These are phyloP conservation scores for Vireo altiloquus DNA, from an alignment of 2,113 vertebrate species.

Conservation along the genomic window DNA sequence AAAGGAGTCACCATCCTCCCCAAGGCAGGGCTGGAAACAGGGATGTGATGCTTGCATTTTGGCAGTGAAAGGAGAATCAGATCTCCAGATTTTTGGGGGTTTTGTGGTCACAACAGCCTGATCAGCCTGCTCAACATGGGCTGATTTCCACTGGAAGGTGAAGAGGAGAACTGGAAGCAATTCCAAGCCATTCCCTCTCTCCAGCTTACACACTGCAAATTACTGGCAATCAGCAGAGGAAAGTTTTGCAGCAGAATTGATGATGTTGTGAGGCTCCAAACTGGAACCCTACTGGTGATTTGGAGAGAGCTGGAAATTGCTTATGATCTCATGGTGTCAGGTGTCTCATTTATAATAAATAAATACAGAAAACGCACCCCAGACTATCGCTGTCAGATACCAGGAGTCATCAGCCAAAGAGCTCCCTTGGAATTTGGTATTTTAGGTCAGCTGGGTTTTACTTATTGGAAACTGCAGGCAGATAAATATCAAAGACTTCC, in stretches of 20 bases:
- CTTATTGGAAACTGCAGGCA: constrained; percentile 30
- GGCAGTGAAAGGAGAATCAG: background rate
- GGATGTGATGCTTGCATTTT: background rate
- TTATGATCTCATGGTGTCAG: constrained; percentile 45
- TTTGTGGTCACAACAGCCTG: background rate
- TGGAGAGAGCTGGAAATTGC: constrained; percentile 52
- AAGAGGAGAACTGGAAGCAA: background rate
- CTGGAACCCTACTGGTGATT: constrained; percentile 9
- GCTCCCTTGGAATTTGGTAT: constrained; percentile 18
- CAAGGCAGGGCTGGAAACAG: accelerated
- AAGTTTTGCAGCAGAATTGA: constrained; percentile 26
- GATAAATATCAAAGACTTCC: constrained; percentile 42
- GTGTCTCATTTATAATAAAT: constrained; percentile 54
- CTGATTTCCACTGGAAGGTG: background rate
- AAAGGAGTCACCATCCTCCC: background rate
- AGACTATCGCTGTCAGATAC: background rate
- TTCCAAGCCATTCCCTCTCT: background rate
- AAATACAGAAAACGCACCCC: constrained; percentile 18
- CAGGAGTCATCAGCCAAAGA: background rate
- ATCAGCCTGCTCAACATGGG: background rate
- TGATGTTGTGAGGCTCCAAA: background rate
- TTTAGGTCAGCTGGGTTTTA: constrained; percentile 26
- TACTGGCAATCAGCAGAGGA: background rate
- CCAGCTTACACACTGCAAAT: background rate
- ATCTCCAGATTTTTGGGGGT: background rate